phyloP scores from a whole-genome alignment of 2,888 invertebrate genomes.

The Sarcophaga carnaria region DNA sequence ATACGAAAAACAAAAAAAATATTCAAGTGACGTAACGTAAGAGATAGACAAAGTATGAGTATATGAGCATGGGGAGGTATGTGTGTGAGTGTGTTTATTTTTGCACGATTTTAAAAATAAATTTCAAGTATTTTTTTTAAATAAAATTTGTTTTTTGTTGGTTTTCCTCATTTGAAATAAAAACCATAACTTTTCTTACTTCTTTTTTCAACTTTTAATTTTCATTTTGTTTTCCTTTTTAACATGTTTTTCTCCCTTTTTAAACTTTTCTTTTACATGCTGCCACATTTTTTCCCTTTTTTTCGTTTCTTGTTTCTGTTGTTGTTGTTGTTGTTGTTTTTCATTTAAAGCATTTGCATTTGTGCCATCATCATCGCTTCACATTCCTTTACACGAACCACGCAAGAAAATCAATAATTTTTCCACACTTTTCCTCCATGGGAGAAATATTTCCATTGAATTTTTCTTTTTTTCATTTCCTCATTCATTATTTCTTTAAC shows the following conservation, averaged over 20 bases:
- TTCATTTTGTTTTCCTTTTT: not conserved
- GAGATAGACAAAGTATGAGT: not conserved
- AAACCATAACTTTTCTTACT: no score
- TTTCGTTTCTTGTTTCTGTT: not conserved
- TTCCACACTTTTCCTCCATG: slow-evolving; percentile 26
- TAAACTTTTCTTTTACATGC: not conserved
- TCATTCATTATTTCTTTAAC: not conserved
- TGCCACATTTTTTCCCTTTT: slow-evolving; percentile 19
- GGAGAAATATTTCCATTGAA: not conserved
- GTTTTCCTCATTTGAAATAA: not conserved
- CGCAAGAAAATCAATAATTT: slow-evolving; percentile 18
- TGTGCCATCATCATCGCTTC: slow-evolving; percentile 30
- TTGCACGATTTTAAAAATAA: not conserved
- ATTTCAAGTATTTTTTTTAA: not conserved
- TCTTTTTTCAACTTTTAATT: no score
- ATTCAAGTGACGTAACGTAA: not conserved
- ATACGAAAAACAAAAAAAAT: not conserved
- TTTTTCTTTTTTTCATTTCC: slow-evolving; percentile 1
- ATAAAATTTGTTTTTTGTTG: not conserved
- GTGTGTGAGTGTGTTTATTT: no score
- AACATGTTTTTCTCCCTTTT: not conserved
- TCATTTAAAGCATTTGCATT: slow-evolving; percentile 36
- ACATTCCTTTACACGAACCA: slow-evolving; percentile 59
- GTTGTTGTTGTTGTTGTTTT: slow-evolving; percentile 21
- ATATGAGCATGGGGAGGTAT: not conserved